phyloP scores from a whole-genome alignment of 2,113 vertebrate genomes.

The Neofelis nebulosa region DNA sequence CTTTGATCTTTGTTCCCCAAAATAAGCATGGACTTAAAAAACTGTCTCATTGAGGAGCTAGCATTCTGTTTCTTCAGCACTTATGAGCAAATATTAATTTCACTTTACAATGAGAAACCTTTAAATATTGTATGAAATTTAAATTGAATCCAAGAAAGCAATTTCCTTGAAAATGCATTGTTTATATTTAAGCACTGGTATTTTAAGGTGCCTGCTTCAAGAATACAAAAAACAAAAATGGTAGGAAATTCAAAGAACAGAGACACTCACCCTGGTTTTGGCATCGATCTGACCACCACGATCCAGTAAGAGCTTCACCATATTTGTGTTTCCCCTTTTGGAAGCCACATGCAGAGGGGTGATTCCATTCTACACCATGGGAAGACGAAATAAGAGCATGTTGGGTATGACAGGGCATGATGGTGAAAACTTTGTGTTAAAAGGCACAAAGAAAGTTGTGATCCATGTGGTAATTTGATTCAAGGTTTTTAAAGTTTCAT shows the following conservation, averaged over 20 bases:
- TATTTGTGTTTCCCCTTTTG: slow-evolving; percentile 98
- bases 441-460: slow-evolving; percentile 43
- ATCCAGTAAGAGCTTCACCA: slow-evolving; percentile 97
- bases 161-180: neutral
- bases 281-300: slow-evolving; percentile 97
- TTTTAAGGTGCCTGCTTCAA: neutral
- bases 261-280: slow-evolving; percentile 96
- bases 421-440: neutral
- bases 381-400: slow-evolving; percentile 81
- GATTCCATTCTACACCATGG: slow-evolving; percentile 93
- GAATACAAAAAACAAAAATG: slow-evolving; percentile 44
- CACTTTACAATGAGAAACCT: neutral
- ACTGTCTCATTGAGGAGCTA: neutral
- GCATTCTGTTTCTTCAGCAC: neutral
- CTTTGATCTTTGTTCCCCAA: neutral
- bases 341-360: slow-evolving; percentile 98
- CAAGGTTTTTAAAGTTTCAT: neutral
- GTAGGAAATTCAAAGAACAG: slow-evolving; percentile 66
- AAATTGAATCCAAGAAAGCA: slow-evolving; percentile 5
- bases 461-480: neutral
- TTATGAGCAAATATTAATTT: neutral
- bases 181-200: neutral
- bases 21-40: neutral
- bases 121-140: neutral
- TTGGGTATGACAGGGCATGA: slow-evolving; percentile 59